Percentiles rank a stretch among this genome's conserved stretches.
These are phyloP conservation scores for Catamblyrhynchus diadema DNA, from an alignment of 2,797 vertebrate species.

Conservation along the genomic window DNA sequence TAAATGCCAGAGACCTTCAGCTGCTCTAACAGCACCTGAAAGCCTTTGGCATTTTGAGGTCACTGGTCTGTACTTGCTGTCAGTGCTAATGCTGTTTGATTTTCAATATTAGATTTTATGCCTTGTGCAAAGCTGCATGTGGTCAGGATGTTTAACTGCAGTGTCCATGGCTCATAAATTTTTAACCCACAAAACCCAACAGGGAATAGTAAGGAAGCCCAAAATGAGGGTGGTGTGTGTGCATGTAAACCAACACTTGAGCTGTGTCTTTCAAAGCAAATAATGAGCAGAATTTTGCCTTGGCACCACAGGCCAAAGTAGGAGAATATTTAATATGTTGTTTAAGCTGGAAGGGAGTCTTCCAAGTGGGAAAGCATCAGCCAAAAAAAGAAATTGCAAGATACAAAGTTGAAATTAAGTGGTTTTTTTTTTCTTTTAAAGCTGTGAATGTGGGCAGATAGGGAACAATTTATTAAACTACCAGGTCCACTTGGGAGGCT, in stretches of 20 bases:
- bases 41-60: constrained; percentile 30
- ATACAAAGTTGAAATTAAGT: neutral
- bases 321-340: neutral
- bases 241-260: neutral
- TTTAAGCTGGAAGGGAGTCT: neutral
- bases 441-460: neutral
- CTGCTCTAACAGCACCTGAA: neutral
- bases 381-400: neutral
- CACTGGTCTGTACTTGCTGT: neutral
- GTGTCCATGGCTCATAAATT: neutral
- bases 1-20: neutral
- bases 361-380: neutral
- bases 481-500: neutral
- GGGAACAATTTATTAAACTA: neutral
- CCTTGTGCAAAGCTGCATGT: neutral
- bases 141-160: neutral
- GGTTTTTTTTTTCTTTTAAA: neutral
- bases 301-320: neutral
- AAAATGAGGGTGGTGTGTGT: neutral
- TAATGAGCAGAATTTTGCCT: neutral
- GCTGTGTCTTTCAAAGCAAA: neutral
- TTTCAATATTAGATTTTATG: neutral
- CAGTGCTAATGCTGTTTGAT: neutral
- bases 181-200: neutral
- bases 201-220: neutral